These are phyloP conservation scores for Plagiodera versicolora DNA, from an alignment of 2,888 invertebrate genomes.

Conservation along the genomic window DNA sequence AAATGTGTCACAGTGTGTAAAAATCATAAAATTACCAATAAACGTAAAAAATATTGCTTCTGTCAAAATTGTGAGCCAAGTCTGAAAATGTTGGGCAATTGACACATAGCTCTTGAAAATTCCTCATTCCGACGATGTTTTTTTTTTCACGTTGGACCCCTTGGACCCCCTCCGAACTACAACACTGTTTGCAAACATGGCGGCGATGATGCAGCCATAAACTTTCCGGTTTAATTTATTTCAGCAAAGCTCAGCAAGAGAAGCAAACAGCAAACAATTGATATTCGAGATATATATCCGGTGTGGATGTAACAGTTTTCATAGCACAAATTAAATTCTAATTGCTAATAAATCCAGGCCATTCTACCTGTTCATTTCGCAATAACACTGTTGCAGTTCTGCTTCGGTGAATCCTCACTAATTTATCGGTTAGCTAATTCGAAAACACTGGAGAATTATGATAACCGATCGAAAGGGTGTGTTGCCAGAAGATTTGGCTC, in stretches of 20 bases:
- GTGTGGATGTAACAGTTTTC: constrained; percentile 22
- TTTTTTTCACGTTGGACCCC: too few species aligned
- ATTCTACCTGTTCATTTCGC: constrained; percentile 28
- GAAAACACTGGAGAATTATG: background rate
- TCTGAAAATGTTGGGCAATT: too few species aligned
- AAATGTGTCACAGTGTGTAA: too few species aligned
- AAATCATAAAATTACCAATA: too few species aligned
- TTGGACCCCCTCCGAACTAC: background rate
- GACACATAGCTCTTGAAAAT: too few species aligned
- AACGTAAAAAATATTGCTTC: too few species aligned
- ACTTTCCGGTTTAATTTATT: constrained; percentile 15
- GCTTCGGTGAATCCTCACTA: constrained; percentile 21
- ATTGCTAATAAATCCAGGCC: constrained; percentile 26
- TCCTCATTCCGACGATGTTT: too few species aligned
- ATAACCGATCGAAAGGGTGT: too few species aligned
- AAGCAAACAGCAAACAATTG: constrained; percentile 18
- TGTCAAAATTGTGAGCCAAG: too few species aligned
- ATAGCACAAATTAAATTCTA: constrained; percentile 26
- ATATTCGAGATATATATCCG: constrained; percentile 22
- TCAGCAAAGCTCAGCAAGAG: constrained; percentile 15
- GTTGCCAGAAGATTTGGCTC: too few species aligned
- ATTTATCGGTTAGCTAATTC: constrained; percentile 24
- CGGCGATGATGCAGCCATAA: constrained; percentile 14
- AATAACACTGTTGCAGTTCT: constrained; percentile 18
- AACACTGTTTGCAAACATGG: constrained; percentile 11